Percentiles rank a stretch among this genome's conserved stretches.
phyloP scores from a whole-genome alignment of 1,140 invertebrate genomes.

The Drosophila santomea region DNA sequence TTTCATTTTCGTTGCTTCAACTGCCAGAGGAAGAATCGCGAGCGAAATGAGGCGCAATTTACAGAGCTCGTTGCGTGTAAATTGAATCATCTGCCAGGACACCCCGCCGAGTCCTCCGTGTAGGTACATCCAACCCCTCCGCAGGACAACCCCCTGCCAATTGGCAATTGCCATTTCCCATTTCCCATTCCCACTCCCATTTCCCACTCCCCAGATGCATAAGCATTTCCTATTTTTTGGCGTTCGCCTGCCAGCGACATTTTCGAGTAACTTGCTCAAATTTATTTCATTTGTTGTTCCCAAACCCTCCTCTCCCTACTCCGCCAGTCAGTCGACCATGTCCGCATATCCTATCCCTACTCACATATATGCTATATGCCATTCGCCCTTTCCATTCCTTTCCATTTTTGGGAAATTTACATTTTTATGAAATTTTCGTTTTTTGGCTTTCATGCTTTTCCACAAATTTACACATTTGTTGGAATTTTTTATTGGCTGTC shows the following conservation, averaged over 20 bases:
- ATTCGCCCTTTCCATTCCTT: slow-evolving; percentile 10
- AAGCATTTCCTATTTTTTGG: slow-evolving; percentile 33
- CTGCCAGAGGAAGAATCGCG: slow-evolving; percentile 76
- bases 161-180: slow-evolving; percentile 7
- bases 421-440: slow-evolving; percentile 62
- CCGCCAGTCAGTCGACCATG: slow-evolving; percentile 45
- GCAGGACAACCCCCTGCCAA: slow-evolving; percentile 19
- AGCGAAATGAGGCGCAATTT: slow-evolving; percentile 79
- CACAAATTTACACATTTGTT: slow-evolving; percentile 80
- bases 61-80: slow-evolving; percentile 80
- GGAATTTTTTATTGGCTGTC: slow-evolving; percentile 78
- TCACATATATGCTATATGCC: too few relatives aligned
- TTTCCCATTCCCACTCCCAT: too few relatives aligned
- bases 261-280: slow-evolving; percentile 72
- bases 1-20: slow-evolving; percentile 51
- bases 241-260: slow-evolving; percentile 62
- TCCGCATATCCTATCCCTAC: slow-evolving; percentile 39
- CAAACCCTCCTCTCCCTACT: slow-evolving; percentile 31
- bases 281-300: slow-evolving; percentile 67
- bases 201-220: slow-evolving; percentile 10
- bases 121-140: slow-evolving; percentile 1
- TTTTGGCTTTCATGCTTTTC: slow-evolving; percentile 52
- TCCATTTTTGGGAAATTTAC: slow-evolving; percentile 47
- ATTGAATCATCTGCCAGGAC: slow-evolving; percentile 77
- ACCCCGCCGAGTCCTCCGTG: slow-evolving; percentile 35